Conservation (phyloP, 2,113 vertebrate species). For the Galeopterus variegatus region DNA sequence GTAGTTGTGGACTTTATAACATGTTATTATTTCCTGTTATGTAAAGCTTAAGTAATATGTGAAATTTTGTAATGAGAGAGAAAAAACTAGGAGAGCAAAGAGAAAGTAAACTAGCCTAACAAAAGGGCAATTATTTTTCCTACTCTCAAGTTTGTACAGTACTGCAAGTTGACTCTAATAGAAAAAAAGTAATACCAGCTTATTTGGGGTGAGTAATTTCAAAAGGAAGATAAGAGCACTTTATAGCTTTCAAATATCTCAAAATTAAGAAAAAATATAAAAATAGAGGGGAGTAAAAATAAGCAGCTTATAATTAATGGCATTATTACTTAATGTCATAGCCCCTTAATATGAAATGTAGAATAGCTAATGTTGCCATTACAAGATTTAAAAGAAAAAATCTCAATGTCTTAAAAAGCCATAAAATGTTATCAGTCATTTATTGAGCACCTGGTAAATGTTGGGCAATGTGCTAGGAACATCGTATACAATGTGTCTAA, state of each 20-base stretch:
- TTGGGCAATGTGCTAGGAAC: background rate
- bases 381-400: background rate
- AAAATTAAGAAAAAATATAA: background rate
- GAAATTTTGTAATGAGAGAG: background rate
- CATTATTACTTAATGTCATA: background rate
- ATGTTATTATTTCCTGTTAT: background rate
- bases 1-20: background rate
- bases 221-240: background rate
- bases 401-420: background rate
- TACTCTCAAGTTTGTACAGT: background rate
- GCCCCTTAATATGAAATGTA: background rate
- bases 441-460: background rate
- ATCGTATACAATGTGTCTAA: background rate
- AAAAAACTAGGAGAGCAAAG: slow-evolving; percentile 7
- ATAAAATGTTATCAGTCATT: background rate
- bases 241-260: background rate
- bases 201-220: background rate
- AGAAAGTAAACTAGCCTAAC: background rate
- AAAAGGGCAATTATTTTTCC: background rate
- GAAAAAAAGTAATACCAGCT: background rate
- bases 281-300: background rate
- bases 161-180: background rate
- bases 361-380: background rate
- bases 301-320: background rate
- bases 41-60: background rate